Percentiles rank a stretch among this genome's conserved stretches.
Conservation (phyloP, 2,797 vertebrate species). For the Pteronotus mesoamericanus region DNA sequence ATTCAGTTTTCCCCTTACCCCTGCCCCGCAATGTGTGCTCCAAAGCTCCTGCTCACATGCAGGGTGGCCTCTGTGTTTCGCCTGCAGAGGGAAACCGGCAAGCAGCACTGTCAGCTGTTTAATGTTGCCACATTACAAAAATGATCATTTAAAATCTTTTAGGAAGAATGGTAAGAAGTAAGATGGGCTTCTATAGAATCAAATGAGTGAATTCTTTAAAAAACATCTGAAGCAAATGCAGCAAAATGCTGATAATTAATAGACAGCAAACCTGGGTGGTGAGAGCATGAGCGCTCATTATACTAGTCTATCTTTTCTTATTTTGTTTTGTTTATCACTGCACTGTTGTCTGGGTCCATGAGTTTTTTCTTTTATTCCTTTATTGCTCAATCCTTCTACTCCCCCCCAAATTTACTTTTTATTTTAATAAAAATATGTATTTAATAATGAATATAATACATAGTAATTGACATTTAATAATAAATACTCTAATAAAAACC, state of each 20-base stretch:
- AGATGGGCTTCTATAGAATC: not conserved
- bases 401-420: not conserved
- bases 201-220: not conserved
- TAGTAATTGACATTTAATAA: not conserved
- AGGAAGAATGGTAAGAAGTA: not conserved
- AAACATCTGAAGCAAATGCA: not conserved
- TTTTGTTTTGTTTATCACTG: not conserved
- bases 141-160: not conserved
- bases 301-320: not conserved
- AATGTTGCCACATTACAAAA: not conserved
- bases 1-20: not conserved
- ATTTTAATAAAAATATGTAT: not conserved
- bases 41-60: no score
- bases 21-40: not conserved
- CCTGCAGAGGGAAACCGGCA: not conserved
- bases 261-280: no score
- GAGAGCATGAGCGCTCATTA: rapidly evolving
- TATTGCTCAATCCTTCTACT: not conserved
- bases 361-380: not conserved
- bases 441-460: not conserved
- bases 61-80: not conserved
- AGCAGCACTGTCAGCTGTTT: not conserved
- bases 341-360: not conserved
- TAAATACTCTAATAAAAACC: not conserved
- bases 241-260: not conserved